Percentiles rank a stretch among this genome's conserved stretches.
phyloP scores from a whole-genome alignment of 2,113 vertebrate species.

The Nothocercus julius region DNA sequence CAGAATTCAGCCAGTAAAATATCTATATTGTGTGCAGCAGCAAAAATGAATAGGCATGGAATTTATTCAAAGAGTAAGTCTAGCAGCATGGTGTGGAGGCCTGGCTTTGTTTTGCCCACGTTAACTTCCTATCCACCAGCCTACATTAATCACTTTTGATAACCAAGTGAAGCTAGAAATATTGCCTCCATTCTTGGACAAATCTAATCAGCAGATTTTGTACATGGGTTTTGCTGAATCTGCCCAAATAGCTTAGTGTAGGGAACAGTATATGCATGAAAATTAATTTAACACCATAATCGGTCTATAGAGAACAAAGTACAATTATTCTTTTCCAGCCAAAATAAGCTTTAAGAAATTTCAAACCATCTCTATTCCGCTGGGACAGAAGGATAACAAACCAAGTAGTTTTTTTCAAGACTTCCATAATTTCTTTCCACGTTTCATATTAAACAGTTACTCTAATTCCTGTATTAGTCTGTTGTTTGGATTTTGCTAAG shows the following conservation, averaged over 20 bases:
- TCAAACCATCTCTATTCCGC: not conserved
- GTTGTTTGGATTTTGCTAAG: not conserved
- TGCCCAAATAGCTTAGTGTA: not conserved
- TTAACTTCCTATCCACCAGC: not conserved
- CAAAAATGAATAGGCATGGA: not conserved
- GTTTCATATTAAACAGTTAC: not conserved
- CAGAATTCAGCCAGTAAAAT: not conserved
- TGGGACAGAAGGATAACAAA: not conserved
- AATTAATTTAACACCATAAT: not conserved
- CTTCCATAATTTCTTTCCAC: not conserved
- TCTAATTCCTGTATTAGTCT: not conserved
- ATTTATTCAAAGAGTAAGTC: not conserved
- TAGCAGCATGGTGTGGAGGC: not conserved
- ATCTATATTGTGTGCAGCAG: not conserved
- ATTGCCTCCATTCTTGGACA: not conserved
- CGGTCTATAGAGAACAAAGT: not conserved
- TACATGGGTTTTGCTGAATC: not conserved
- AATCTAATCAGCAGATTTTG: not conserved
- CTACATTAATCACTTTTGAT: not conserved
- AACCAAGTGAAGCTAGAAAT: not conserved
- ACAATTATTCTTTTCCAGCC: not conserved
- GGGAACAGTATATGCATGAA: not conserved
- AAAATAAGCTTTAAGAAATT: constrained; percentile 14
- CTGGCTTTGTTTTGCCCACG: not conserved
- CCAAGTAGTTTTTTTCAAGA: not conserved